Conservation (phyloP, 1,140 invertebrate species). For the Littorina saxatilis region DNA sequence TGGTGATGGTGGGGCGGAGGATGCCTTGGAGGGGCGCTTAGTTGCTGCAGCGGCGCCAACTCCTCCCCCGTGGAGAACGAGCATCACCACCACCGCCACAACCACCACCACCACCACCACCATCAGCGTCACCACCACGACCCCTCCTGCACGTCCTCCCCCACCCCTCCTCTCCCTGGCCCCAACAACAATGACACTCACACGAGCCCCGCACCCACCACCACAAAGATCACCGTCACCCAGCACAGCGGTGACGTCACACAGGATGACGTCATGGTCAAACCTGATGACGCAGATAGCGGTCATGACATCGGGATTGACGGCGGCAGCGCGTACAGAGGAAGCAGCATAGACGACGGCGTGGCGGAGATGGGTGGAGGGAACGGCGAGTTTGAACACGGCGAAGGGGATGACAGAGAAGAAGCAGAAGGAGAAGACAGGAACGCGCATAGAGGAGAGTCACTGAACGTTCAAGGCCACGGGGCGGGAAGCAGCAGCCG, state of each 20-base stretch:
- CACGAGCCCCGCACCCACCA: not conserved
- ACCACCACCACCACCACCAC: not conserved
- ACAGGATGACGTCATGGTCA: not conserved
- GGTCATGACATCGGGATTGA: conserved; percentile 9
- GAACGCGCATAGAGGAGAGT: not conserved
- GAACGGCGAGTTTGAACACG: not conserved
- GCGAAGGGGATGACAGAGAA: not conserved
- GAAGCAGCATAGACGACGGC: not conserved
- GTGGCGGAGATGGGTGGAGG: not conserved
- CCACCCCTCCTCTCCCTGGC: not conserved
- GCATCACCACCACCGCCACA: not conserved
- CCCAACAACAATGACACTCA: no score
- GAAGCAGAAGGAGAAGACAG: not conserved
- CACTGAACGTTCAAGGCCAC: not conserved
- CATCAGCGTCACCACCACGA: not conserved
- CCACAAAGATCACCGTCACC: not conserved
- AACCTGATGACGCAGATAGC: conserved; percentile 24
- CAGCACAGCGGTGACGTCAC: not conserved
- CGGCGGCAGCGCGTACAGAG: not conserved
- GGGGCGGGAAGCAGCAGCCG: not conserved
- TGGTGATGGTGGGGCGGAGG: not conserved
- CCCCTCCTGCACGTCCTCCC: not conserved
- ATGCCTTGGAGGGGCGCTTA: conserved; percentile 11
- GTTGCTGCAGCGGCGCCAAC: conserved; percentile 33
- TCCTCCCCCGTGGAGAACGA: conserved; percentile 17